These are phyloP conservation scores for Lutraria lutraria DNA, from an alignment of 2,888 invertebrate species.

Conservation along the genomic window DNA sequence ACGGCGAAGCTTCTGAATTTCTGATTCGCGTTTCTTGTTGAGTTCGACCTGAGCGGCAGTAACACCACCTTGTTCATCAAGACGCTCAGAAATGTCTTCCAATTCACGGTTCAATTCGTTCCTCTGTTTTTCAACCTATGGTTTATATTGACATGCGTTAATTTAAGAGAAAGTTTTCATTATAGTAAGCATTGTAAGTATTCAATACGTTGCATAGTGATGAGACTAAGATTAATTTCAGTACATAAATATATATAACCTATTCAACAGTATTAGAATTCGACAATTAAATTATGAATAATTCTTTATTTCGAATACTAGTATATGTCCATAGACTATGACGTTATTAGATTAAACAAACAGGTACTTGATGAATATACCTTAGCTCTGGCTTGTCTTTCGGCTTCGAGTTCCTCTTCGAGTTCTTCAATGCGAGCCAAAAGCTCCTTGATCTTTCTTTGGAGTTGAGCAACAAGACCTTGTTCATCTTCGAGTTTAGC, in stretches of 20 bases:
- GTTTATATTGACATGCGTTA: not conserved
- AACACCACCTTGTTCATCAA: constrained; percentile 99
- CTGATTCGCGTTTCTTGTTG: constrained; percentile 99
- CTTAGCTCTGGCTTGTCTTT: constrained; percentile 98
- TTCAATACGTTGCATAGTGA: not conserved
- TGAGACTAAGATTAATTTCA: not conserved
- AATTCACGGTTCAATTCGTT: constrained; percentile 98
- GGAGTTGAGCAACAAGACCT: constrained; percentile 97
- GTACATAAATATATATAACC: not conserved
- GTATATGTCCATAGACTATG: not conserved
- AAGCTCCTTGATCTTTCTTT: constrained; percentile 99
- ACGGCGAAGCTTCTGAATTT: constrained; percentile 97
- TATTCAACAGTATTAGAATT: not conserved
- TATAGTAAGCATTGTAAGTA: not conserved
- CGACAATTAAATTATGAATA: not conserved
- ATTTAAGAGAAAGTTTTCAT: not conserved
- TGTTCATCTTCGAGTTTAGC: constrained; percentile 99
- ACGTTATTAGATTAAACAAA: not conserved
- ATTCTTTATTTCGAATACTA: not conserved
- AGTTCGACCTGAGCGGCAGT: constrained; percentile 98
- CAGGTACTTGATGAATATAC: constrained; percentile 69
- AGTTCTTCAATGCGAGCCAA: constrained; percentile 98
- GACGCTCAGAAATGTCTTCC: constrained; percentile 90
- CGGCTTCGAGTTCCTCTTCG: constrained; percentile 99
- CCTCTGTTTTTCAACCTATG: constrained; percentile 97